Evolutionary conservation across 1,140 invertebrate species (phyloP), one percentile per base, ranked within the genome.

Genomic region (Heliconius melpomene): DNA sequence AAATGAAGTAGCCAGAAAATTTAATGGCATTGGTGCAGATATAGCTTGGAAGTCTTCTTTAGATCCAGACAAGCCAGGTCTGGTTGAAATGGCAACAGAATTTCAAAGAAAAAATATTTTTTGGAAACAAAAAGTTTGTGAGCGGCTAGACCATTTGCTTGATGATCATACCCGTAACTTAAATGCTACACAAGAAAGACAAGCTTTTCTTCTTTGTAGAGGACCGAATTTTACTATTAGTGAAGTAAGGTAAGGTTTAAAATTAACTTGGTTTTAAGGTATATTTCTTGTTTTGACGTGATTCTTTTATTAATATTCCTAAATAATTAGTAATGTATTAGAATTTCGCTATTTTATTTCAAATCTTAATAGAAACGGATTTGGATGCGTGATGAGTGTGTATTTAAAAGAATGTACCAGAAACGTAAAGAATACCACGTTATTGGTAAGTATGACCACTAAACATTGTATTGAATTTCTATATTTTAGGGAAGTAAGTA

Each of bases 131-230:
- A 82, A 72, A 13, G 81, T 74, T 9, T 93, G 92, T 74, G 72
- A 79, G 74, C 78, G 77, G 46, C 75, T 93, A 73, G 77, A 73
- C 74, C 74, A 74, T 78, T 74, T 92, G 40, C 76, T 82, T 75
- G 75, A 81, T 8, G 57, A 72, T 79, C 79, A 85, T 70, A 74
- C 83, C 75, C 79, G 85, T 54, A 74, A 82, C 57, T 71, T 90
- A n/a, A 92, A 92, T 75, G 71, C 54, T 32, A 89, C 89, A 36
- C 88, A 91, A 50, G 78, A 78, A 20, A 86, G 90, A 70, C 90
- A 91, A 79, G 82, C 83, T 7, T 89, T 89, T 85, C 79, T 93
- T 6, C 38, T 92, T 46, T 92, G 90, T 70, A 86, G 88, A 83
- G 91, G 88, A 57, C 87, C 89, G 2, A 86, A 78, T 16, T 93